These are phyloP conservation scores for Luidia sarsii DNA, from an alignment of 53 echinoderm and acorn worm genomes.

Conservation along the genomic window DNA sequence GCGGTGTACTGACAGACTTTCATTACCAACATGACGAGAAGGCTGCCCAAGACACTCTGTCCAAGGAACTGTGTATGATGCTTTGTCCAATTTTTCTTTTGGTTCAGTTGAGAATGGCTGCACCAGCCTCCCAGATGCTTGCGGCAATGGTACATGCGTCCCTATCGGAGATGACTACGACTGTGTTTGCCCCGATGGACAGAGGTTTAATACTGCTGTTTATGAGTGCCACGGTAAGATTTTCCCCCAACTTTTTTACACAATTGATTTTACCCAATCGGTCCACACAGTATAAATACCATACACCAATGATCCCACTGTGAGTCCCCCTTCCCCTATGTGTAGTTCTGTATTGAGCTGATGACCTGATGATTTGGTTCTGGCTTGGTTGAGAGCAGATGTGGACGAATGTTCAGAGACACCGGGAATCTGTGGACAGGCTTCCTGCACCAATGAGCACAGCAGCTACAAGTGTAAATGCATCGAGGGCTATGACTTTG, in stretches of 20 bases:
- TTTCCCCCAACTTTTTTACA: neutral
- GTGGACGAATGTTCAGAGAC: constrained; percentile 65
- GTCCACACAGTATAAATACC: no score
- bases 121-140: constrained; percentile 44
- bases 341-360: no score
- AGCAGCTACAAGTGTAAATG: constrained; percentile 71
- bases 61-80: no score
- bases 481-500: constrained; percentile 70
- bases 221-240: constrained; percentile 23
- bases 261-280: no score
- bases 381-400: constrained; percentile 41
- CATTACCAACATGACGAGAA: no score
- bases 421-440: constrained; percentile 77
- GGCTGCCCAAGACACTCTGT: no score
- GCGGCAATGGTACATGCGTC: constrained; percentile 94
- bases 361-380: no score
- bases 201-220: constrained; percentile 53
- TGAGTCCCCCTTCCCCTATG: neutral
- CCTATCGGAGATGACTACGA: constrained; percentile 48
- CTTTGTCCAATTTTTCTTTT: neutral
- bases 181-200: constrained; percentile 76
- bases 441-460: constrained; percentile 66
- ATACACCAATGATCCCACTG: no score
- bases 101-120: constrained; percentile 60
- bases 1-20: no score